Base-by-base conservation (phyloP, 2,797 vertebrate genomes). In the Chelmon rostratus region DNA sequence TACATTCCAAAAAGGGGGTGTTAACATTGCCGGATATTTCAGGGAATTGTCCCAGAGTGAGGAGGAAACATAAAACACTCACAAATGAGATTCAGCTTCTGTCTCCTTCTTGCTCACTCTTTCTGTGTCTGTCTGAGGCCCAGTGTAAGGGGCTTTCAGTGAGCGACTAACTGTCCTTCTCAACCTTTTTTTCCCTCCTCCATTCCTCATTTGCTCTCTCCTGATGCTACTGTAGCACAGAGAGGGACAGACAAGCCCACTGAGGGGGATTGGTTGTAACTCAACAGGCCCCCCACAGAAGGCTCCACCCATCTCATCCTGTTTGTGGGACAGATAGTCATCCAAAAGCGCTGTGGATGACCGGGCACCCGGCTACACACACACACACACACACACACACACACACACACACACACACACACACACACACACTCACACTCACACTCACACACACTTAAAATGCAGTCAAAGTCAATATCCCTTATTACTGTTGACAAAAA, bases 261-360 rank as follows among this genome's bases (percentile, higher is more conserved):
- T 37, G 58, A 68, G 21, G 65, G 77, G 13, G 89, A 94, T 92
- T 94, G 94, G 94, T 86, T 83, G 80, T 77, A 73, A 68, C 74
- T 63, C 63, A 89, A 91, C 94, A 91, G 91, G 92, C 92, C 93
- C 85, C 93, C 90, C 59, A 64, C 76, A 66, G 61, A 37, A 82
- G 76, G 80, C 87, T 88, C 92, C 87, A 25, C 94, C 94, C 88
- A 83, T 64, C 66, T 63, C 59, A 72, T 89, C 82, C 88, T 88
- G 75, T 93, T 86, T 79, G 76, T 86, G 65, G 65, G 85, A 89
- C 83, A 86, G 82, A 89, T 85, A 77, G 84, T 88, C 80, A 89
- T 73, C 79, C 81, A 54, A 65, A 82, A 81, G 81, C 75, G 67
- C 83, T 79, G 65, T 47, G 72, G 63, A 70, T 68, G 77, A 76